phyloP scores from a whole-genome alignment of 1,140 invertebrate genomes.

The Frieseomelitta varia region DNA sequence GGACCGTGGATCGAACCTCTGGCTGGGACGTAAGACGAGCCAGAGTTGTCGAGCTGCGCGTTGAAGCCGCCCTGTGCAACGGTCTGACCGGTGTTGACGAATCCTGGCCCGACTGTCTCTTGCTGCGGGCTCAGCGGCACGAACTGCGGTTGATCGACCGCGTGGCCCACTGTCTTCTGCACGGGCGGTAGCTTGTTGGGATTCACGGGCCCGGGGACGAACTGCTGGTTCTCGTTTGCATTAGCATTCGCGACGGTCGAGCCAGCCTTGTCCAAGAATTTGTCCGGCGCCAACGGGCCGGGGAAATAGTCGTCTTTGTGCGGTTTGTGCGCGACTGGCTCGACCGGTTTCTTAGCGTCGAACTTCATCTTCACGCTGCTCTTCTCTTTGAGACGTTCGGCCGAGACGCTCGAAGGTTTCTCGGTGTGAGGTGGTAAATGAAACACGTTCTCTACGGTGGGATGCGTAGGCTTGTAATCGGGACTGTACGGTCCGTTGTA shows the following conservation, averaged over 20 bases:
- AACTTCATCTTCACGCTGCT: constrained; percentile 63
- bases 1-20: constrained; percentile 50
- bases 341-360: constrained; percentile 76
- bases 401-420: constrained; percentile 60
- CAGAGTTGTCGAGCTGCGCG: constrained; percentile 65
- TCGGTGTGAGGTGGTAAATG: constrained; percentile 69
- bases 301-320: constrained; percentile 73
- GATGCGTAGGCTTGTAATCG: constrained; percentile 76
- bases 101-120: constrained; percentile 43
- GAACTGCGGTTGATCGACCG: constrained; percentile 73
- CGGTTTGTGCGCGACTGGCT: constrained; percentile 65
- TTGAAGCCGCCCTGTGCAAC: constrained; percentile 66
- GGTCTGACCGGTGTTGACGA: constrained; percentile 64
- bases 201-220: constrained; percentile 20
- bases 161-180: constrained; percentile 48
- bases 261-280: constrained; percentile 61
- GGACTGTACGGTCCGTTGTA: constrained; percentile 81
- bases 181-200: constrained; percentile 62
- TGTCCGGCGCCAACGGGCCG: constrained; percentile 74
- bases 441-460: constrained; percentile 75
- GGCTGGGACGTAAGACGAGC: constrained; percentile 66
- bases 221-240: constrained; percentile 29
- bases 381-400: constrained; percentile 65
- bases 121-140: constrained; percentile 66
- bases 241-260: neutral